Conservation (phyloP, 2,113 vertebrate species). For the Hyperopisus bebe region DNA sequence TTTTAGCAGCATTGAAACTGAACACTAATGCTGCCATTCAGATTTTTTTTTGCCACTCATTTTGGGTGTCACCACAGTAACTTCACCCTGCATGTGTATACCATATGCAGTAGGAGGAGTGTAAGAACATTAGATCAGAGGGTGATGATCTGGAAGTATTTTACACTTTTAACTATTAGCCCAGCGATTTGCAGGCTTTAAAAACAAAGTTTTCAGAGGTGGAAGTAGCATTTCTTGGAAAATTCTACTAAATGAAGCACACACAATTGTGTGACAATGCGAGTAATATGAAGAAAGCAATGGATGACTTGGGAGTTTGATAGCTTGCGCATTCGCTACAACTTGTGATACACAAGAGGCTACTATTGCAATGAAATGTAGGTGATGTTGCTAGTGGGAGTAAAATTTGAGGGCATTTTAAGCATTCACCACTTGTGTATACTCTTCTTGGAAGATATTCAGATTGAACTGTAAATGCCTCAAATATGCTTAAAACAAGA, state of each 20-base stretch:
- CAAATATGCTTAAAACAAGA: background rate
- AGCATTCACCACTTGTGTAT: background rate
- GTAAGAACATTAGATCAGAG: background rate
- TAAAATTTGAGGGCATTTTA: background rate
- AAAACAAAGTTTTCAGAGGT: background rate
- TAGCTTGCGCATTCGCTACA: background rate
- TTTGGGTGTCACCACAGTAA: no score
- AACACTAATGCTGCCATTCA: background rate
- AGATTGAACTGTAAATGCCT: background rate
- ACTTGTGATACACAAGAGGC: background rate
- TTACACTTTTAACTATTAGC: background rate
- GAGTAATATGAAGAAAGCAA: background rate
- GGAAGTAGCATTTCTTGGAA: no score
- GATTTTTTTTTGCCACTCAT: no score
- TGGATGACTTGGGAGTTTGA: background rate
- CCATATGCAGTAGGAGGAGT: background rate
- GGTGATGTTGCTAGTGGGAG: background rate
- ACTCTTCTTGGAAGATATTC: background rate
- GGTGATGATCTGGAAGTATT: background rate
- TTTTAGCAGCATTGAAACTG: no score
- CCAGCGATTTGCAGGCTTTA: background rate
- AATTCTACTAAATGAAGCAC: background rate
- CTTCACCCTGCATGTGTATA: background rate
- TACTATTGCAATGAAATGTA: background rate
- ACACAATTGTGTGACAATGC: background rate